Conservation (phyloP, 2,888 invertebrate species). For the Venustoraphidia nigricollis region DNA sequence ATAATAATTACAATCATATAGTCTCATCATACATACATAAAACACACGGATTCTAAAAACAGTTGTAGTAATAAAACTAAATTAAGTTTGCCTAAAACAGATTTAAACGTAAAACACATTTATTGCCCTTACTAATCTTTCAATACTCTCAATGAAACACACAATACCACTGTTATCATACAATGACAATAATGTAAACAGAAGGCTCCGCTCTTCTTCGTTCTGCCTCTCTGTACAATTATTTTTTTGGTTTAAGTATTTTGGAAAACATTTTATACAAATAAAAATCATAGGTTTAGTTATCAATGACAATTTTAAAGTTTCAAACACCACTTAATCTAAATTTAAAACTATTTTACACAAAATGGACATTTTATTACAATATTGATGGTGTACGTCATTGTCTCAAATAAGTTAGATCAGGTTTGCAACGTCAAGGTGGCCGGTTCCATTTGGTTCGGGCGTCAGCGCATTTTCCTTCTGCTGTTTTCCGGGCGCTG, state of each 20-base stretch:
- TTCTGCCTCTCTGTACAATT: no score
- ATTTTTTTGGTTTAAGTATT: constrained; percentile 9
- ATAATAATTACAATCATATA: background rate
- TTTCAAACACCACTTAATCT: constrained; percentile 24
- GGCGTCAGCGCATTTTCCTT: no score
- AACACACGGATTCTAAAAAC: constrained; percentile 22
- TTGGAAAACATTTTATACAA: constrained; percentile 17
- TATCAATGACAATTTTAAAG: constrained; percentile 10
- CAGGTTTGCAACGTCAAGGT: constrained; percentile 8
- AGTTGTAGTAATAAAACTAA: constrained; percentile 5
- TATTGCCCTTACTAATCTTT: constrained; percentile 19
- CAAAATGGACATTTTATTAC: constrained; percentile 32
- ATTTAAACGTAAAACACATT: constrained; percentile 11
- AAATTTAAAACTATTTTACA: constrained; percentile 33
- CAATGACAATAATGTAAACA: constrained; percentile 14
- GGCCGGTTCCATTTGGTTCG: background rate
- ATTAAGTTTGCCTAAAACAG: background rate
- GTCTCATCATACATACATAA: constrained; percentile 17
- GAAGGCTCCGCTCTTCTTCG: no score
- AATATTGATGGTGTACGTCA: constrained; percentile 30
- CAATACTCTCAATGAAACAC: constrained; percentile 6
- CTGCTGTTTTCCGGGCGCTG: no score
- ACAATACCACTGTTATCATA: constrained; percentile 13
- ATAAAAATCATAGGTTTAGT: constrained; percentile 10
- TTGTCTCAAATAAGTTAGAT: constrained; percentile 18